Evolutionary conservation across 2,113 vertebrate species (phyloP).

Genomic region (Beaufortia kweichowensis): DNA sequence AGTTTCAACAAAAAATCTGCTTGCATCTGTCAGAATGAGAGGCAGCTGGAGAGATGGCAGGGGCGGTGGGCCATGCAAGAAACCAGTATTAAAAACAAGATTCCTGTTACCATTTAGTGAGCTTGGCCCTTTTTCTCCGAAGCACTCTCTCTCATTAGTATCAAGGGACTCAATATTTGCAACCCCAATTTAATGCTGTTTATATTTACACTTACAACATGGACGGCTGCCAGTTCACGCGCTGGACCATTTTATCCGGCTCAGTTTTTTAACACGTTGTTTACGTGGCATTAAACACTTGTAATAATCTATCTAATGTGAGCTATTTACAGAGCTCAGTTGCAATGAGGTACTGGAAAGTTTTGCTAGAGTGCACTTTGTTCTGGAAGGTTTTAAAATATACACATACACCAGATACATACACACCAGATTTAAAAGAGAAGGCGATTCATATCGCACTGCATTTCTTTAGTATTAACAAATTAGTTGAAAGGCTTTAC

Average conservation of each 20-base stretch:
- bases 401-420: slow-evolving; percentile 4
- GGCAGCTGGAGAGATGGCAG: slow-evolving; percentile 39
- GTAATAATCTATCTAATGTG: slow-evolving; percentile 27
- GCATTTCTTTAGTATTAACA: not conserved
- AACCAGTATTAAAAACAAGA: slow-evolving; percentile 77
- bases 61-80: slow-evolving; percentile 73
- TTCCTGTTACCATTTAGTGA: slow-evolving; percentile 73
- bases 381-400: slow-evolving; percentile 19
- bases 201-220: slow-evolving; percentile 52
- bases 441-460: not conserved
- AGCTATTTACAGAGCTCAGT: slow-evolving; percentile 37
- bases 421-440: no score
- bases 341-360: slow-evolving; percentile 19
- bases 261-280: slow-evolving; percentile 3
- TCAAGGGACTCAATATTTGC: slow-evolving; percentile 59
- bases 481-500: not conserved
- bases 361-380: slow-evolving; percentile 9
- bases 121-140: slow-evolving; percentile 22
- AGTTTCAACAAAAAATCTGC: slow-evolving; percentile 77
- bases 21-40: slow-evolving; percentile 73
- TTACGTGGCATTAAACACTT: slow-evolving; percentile 45
- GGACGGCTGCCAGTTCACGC: slow-evolving; percentile 37
- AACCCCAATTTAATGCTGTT: slow-evolving; percentile 50
- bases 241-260: slow-evolving; percentile 16
- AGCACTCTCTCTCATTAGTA: slow-evolving; percentile 67